These are phyloP conservation scores for Hylaeus volcanicus DNA, from an alignment of 1,140 invertebrate species.

Conservation along the genomic window DNA sequence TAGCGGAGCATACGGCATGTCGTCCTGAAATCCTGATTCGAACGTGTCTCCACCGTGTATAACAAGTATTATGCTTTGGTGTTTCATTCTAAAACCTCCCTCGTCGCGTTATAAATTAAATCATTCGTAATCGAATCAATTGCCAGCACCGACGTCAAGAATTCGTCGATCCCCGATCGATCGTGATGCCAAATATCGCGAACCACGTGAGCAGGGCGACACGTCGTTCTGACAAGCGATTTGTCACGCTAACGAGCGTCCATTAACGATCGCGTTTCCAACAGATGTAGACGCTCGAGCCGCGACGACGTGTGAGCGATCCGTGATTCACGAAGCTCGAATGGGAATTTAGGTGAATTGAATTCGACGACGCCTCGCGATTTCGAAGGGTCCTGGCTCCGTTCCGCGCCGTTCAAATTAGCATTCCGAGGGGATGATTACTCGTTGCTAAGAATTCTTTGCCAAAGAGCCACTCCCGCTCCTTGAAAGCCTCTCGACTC, in stretches of 20 bases:
- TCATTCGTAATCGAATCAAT: too few relatives aligned
- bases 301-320: neutral
- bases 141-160: too few relatives aligned
- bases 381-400: neutral
- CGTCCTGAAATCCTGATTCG: too few relatives aligned
- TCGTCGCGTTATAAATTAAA: too few relatives aligned
- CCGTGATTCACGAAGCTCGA: constrained; percentile 9
- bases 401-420: constrained; percentile 27
- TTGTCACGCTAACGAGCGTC: constrained; percentile 62
- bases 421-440: constrained; percentile 39
- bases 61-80: too few relatives aligned
- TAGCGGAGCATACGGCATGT: too few relatives aligned
- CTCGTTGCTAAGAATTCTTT: constrained; percentile 40
- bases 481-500: constrained; percentile 37
- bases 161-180: constrained; percentile 16
- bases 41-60: too few relatives aligned
- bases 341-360: constrained; percentile 41
- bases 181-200: neutral
- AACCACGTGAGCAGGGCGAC: neutral
- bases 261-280: constrained; percentile 50
- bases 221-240: constrained; percentile 63
- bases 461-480: constrained; percentile 18
- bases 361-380: neutral
- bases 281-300: neutral
- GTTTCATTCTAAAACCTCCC: too few relatives aligned